Evolutionary conservation across 2,888 invertebrate genomes (phyloP).

Genomic region (Catocala fraxini): DNA sequence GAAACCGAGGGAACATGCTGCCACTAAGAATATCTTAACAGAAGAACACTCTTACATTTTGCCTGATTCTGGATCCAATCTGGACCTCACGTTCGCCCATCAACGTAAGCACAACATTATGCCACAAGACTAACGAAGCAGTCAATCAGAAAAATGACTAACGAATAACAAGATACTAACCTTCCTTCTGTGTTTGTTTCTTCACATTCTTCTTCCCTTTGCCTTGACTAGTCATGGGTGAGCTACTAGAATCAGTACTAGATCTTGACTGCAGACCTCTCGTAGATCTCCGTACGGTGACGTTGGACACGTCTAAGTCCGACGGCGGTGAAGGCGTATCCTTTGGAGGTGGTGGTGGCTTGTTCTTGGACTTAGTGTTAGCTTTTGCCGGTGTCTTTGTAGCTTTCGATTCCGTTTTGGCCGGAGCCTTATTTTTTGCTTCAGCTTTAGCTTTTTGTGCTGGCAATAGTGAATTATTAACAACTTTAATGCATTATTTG

Average conservation of each 20-base stretch:
- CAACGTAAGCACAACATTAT: too few species aligned
- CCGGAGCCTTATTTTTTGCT: constrained; percentile 14
- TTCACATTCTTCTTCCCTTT: constrained; percentile 48
- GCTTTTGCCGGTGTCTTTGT: constrained; percentile 10
- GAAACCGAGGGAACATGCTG: too few species aligned
- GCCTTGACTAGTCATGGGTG: constrained; percentile 27
- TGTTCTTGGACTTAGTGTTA: constrained; percentile 11
- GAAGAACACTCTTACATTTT: too few species aligned
- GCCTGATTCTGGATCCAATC: too few species aligned
- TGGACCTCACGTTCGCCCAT: too few species aligned
- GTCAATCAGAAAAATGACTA: not conserved
- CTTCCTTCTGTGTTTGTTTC: constrained; percentile 36
- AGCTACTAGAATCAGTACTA: constrained; percentile 60
- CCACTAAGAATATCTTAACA: too few species aligned
- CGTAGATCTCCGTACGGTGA: constrained; percentile 66
- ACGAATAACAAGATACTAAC: constrained; percentile 24
- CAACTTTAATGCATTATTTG: too few species aligned
- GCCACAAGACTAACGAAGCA: too few species aligned
- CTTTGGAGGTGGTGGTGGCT: constrained; percentile 26
- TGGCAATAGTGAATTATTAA: constrained; percentile 10
- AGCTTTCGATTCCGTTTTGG: constrained; percentile 29
- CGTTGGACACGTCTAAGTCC: constrained; percentile 70
- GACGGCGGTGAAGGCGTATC: constrained; percentile 44
- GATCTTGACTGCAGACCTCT: constrained; percentile 60
- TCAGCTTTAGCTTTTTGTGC: constrained; percentile 58